phyloP scores from a whole-genome alignment of 1,140 invertebrate genomes.

The Tenebrio molitor region DNA sequence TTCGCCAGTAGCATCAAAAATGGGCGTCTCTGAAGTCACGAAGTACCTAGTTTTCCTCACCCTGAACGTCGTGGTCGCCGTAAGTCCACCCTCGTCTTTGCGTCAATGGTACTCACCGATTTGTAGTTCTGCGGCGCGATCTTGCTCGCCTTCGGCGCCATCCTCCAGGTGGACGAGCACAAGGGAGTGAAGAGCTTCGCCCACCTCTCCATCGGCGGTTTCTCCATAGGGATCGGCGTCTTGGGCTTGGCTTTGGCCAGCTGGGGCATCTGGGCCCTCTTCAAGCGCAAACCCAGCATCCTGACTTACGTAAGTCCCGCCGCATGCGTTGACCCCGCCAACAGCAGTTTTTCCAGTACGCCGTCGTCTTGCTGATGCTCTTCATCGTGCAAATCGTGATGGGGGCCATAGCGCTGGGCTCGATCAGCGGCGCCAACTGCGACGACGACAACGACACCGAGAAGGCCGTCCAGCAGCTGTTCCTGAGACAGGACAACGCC shows the following conservation, averaged over 20 bases:
- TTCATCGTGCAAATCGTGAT: constrained; percentile 39
- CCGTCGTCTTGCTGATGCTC: background rate
- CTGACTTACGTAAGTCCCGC: constrained; percentile 28
- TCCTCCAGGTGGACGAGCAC: constrained; percentile 23
- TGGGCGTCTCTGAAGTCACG: constrained; percentile 30
- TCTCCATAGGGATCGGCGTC: constrained; percentile 30
- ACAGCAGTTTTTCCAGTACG: constrained; percentile 17
- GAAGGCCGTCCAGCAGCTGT: constrained; percentile 16
- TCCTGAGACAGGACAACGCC: background rate
- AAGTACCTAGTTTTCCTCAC: constrained; percentile 22
- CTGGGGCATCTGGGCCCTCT: constrained; percentile 28
- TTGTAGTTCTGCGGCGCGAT: constrained; percentile 26
- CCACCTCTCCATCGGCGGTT: constrained; percentile 24
- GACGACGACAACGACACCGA: constrained; percentile 10
- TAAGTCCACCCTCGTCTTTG: background rate
- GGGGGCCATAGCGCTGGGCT: constrained; percentile 15
- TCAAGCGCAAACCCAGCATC: constrained; percentile 29
- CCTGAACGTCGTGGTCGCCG: constrained; percentile 27
- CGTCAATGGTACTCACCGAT: background rate
- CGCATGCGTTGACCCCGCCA: no score
- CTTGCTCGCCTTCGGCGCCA: constrained; percentile 23
- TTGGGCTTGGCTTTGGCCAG: constrained; percentile 4
- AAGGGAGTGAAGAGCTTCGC: constrained; percentile 30
- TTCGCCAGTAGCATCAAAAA: constrained; percentile 10
- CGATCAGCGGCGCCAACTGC: background rate